phyloP scores from a whole-genome alignment of 1,140 invertebrate genomes.

The Medauroidea extradentata region DNA sequence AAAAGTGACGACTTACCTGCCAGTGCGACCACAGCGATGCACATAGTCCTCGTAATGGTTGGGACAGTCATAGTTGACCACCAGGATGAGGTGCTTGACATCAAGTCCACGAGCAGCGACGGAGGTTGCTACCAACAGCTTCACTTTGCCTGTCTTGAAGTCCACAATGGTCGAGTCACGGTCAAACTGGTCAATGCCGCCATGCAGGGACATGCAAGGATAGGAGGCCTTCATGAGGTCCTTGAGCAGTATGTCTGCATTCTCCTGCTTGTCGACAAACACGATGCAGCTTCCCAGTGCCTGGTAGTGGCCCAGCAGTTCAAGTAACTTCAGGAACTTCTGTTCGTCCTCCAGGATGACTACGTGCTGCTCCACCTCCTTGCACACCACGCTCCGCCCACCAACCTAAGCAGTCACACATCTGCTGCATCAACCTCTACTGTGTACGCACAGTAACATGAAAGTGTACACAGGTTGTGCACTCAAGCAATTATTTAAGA shows the following conservation, averaged over 20 bases:
- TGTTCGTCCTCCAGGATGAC: slow-evolving; percentile 93
- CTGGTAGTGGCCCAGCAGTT: slow-evolving; percentile 91
- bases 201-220: slow-evolving; percentile 93
- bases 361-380: slow-evolving; percentile 95
- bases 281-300: slow-evolving; percentile 91
- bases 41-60: slow-evolving; percentile 99
- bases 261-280: slow-evolving; percentile 99
- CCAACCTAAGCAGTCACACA: slow-evolving; percentile 69
- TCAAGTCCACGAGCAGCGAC: slow-evolving; percentile 96
- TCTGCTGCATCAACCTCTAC: too few relatives aligned
- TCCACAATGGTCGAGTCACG: slow-evolving; percentile 96
- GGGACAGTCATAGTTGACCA: slow-evolving; percentile 99
- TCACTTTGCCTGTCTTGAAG: slow-evolving; percentile 92
- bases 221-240: slow-evolving; percentile 97
- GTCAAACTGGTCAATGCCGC: slow-evolving; percentile 99
- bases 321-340: slow-evolving; percentile 96
- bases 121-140: slow-evolving; percentile 86
- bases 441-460: too few relatives aligned
- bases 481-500: too few relatives aligned
- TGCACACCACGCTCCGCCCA: slow-evolving; percentile 94
- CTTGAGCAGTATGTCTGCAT: slow-evolving; percentile 90
- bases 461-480: too few relatives aligned
- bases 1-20: slow-evolving; percentile 42
- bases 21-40: slow-evolving; percentile 91
- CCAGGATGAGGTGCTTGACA: slow-evolving; percentile 96